phyloP scores from a whole-genome alignment of 2,888 invertebrate species.

The Isotomurus palustris region DNA sequence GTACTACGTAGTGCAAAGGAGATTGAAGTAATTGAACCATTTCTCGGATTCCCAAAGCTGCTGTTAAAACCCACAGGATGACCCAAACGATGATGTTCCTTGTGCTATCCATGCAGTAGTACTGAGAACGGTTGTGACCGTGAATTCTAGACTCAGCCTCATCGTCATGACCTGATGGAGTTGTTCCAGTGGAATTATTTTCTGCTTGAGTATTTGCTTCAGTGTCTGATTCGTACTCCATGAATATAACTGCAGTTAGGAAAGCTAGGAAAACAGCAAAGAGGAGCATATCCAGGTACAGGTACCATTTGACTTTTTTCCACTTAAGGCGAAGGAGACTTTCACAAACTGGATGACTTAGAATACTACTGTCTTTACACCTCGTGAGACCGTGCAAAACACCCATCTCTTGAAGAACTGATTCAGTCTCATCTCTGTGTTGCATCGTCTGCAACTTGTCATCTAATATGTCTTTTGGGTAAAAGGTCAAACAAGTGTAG shows the following conservation, averaged over 20 bases:
- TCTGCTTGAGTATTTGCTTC: slow-evolving; percentile 6
- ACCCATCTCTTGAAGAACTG: slow-evolving; percentile 44
- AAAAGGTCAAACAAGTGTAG: slow-evolving; percentile 45
- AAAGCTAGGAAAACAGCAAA: slow-evolving; percentile 46
- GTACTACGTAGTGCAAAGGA: slow-evolving; percentile 45
- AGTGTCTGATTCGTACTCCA: slow-evolving; percentile 46
- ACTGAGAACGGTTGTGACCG: slow-evolving; percentile 18
- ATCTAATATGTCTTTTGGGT: slow-evolving; percentile 45
- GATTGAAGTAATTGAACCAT: slow-evolving; percentile 46
- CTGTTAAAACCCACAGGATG: slow-evolving; percentile 45
- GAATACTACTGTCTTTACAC: slow-evolving; percentile 44
- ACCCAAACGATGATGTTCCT: slow-evolving; percentile 45
- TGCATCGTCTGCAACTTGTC: slow-evolving; percentile 45
- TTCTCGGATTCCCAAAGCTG: slow-evolving; percentile 44
- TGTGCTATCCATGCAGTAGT: slow-evolving; percentile 44
- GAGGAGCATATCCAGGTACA: slow-evolving; percentile 46
- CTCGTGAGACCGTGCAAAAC: slow-evolving; percentile 44
- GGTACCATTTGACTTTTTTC: slow-evolving; percentile 47
- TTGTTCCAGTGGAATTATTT: slow-evolving; percentile 17
- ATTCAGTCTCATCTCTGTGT: slow-evolving; percentile 45
- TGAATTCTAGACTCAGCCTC: background rate
- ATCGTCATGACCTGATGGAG: background rate
- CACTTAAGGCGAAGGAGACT: slow-evolving; percentile 46
- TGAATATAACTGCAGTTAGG: slow-evolving; percentile 46
- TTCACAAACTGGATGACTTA: slow-evolving; percentile 47